These are phyloP conservation scores for Limonius californicus DNA, from an alignment of 1,140 invertebrate species.

Conservation along the genomic window DNA sequence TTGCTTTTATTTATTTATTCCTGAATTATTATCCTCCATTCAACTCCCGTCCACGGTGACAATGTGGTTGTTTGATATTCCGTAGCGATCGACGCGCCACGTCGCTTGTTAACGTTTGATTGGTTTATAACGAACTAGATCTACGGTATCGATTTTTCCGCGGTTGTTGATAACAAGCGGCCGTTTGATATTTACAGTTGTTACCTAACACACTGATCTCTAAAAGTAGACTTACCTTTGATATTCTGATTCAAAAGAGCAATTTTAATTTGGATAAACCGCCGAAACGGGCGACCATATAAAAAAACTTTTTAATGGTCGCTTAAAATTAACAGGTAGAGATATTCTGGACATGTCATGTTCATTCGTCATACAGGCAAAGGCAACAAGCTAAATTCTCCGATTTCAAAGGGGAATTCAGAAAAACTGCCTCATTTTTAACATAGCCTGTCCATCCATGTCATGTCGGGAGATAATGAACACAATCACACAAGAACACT, in stretches of 20 bases:
- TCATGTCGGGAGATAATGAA: constrained; percentile 6
- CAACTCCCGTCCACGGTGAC: constrained; percentile 28
- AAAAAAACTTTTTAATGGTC: constrained; percentile 6
- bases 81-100: constrained; percentile 15
- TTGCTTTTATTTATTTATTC: constrained; percentile 37
- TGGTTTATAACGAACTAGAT: constrained; percentile 25
- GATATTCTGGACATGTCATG: neutral
- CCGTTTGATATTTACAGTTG: constrained; percentile 4
- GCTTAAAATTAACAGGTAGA: neutral
- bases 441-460: constrained; percentile 11
- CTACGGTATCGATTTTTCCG: no score
- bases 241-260: no score
- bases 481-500: constrained; percentile 3
- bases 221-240: no score
- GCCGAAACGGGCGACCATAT: no score
- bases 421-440: constrained; percentile 4
- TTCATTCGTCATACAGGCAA: neutral
- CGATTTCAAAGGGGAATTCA: neutral
- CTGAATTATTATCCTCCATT: constrained; percentile 33
- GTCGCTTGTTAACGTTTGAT: constrained; percentile 29
- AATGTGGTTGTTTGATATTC: constrained; percentile 32
- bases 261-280: no score
- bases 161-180: constrained; percentile 1
- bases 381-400: constrained; percentile 1
- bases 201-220: constrained; percentile 1